Base-by-base conservation (phyloP, 37 sponge, comb jelly and placozoan species). In the Spongia lamella region DNA sequence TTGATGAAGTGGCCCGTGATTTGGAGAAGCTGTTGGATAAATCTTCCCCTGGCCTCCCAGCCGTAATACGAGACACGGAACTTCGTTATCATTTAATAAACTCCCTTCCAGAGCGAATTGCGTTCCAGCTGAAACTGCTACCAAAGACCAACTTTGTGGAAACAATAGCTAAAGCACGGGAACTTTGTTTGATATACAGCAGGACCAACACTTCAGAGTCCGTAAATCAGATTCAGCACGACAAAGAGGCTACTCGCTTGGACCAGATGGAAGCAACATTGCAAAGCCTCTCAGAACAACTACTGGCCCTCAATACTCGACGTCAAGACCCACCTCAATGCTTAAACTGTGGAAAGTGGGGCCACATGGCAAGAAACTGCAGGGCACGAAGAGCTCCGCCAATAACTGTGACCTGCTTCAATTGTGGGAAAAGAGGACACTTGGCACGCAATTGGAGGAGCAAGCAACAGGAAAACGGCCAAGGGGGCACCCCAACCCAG, bases 121-220 rank as follows among this genome's bases (percentile, higher is more conserved):
- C 33, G 34, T 63, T 63, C 64, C 64, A 63, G 64, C 29, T 63
- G 26, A 63, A 63, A 7, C 64, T 63, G 25, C 32, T 63, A 9
- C 64, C 64, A 20, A 63, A 63, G 33, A 31, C 5, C 5, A 9
- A 2, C 32, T 63, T 34, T 7, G 7, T 9, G 34, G 34, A 63
- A 24, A 63, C 64, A 3, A 30, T 63, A 30, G 7, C 64, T 5
- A 63, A 63, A 7, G 64, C 64, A 63, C 2, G 64, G 32, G 64
- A 63, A 63, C 64, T 63, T 24, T 35, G 7, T 31, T 9, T 63
- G 33, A 63, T 11, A 31, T 63, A 9, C 7, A 31, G 32, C n/a
- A 2, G 32, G 19, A 20, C 29, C 25, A 25, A 56, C n/a, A 20
- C 29, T 5, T 3, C 64, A 31, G 64, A 63, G 7, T 24, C 4